These are phyloP conservation scores for Eumeta japonica DNA, from an alignment of 1,140 invertebrate species.

Conservation along the genomic window DNA sequence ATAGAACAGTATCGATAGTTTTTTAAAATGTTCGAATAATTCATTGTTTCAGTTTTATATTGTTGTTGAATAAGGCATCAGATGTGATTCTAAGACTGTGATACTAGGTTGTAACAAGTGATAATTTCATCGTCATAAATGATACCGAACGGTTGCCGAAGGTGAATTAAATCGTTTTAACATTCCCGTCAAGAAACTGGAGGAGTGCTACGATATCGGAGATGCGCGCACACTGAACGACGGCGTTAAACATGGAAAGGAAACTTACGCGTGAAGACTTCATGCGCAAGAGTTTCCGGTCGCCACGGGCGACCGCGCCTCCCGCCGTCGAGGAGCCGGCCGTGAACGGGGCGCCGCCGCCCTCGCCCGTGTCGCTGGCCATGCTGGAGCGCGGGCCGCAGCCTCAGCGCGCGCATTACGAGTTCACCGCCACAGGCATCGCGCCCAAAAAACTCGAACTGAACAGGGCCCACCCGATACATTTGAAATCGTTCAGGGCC, in stretches of 20 bases:
- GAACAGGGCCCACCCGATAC: conserved; percentile 45
- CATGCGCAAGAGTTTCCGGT: conserved; percentile 53
- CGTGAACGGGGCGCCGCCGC: conserved; percentile 41
- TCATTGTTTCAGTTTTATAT: too few species aligned
- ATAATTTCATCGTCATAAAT: too few species aligned
- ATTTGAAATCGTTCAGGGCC: conserved; percentile 49
- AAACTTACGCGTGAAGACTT: conserved; percentile 54
- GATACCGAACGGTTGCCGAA: too few species aligned
- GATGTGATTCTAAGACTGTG: too few species aligned
- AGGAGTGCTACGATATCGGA: too few species aligned
- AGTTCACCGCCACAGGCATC: conserved; percentile 37
- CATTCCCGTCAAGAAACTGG: too few species aligned
- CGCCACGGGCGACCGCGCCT: conserved; percentile 34
- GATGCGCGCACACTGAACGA: too few species aligned
- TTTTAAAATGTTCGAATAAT: too few species aligned
- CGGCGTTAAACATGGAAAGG: conserved; percentile 53
- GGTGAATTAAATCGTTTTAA: too few species aligned
- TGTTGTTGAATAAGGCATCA: too few species aligned
- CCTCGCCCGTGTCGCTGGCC: conserved; percentile 48
- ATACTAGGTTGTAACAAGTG: too few species aligned
- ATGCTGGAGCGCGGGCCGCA: conserved; percentile 46
- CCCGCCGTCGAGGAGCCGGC: conserved; percentile 25
- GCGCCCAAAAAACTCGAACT: conserved; percentile 48
- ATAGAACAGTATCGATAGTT: too few species aligned
- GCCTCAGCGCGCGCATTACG: conserved; percentile 34